Conservation (phyloP, 2,113 vertebrate species). For the Eolophus roseicapilla region DNA sequence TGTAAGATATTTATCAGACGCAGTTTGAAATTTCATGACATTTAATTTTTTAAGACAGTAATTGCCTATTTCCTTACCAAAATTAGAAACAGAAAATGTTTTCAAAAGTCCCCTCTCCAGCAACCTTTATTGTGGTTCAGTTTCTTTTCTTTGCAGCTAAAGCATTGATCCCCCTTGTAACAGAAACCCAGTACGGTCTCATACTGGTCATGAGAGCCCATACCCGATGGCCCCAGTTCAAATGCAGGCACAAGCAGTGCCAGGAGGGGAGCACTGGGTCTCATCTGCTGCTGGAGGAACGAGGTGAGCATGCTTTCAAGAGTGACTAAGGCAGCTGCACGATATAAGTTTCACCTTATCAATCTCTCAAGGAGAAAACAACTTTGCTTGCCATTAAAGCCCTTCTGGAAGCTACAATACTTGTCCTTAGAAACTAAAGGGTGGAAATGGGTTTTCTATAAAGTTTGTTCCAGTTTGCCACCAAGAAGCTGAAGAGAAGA, state of each 20-base stretch:
- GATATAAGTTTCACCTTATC: neutral
- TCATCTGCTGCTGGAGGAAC: neutral
- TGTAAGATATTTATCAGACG: constrained; percentile 41
- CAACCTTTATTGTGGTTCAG: neutral
- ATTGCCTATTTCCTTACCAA: constrained; percentile 48
- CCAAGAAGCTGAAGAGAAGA: neutral
- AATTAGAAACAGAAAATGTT: constrained; percentile 50
- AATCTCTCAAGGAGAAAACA: neutral
- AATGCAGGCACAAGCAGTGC: neutral
- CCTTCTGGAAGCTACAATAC: neutral
- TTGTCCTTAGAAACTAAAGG: neutral
- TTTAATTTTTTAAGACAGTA: constrained; percentile 59
- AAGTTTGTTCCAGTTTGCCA: neutral
- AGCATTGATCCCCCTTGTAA: neutral
- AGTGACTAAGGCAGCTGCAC: constrained; percentile 24
- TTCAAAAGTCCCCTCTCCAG: neutral
- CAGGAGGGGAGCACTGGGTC: neutral
- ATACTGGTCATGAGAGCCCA: neutral
- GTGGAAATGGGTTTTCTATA: neutral
- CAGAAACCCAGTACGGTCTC: neutral
- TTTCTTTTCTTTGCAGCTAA: neutral
- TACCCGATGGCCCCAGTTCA: neutral
- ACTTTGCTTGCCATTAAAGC: neutral
- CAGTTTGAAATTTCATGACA: constrained; percentile 19
- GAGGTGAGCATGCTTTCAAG: neutral